Base-by-base conservation (phyloP, 2,797 vertebrate genomes). In the Siniperca scherzeri region DNA sequence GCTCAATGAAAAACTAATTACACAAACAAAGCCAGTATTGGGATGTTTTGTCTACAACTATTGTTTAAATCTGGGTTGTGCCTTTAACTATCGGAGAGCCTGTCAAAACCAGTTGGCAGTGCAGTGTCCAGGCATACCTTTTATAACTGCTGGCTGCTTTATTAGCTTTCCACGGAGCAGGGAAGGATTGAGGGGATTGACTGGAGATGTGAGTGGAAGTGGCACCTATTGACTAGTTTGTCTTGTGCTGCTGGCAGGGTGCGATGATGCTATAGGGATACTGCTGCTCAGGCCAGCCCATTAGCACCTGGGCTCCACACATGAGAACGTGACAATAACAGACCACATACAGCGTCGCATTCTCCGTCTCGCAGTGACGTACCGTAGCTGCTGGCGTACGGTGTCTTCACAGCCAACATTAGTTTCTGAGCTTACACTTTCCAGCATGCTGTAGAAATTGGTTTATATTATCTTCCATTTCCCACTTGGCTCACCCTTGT, bases 91-190 rank as follows among this genome's bases (percentile, higher is more conserved):
- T 82, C 19, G 22, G 72, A 75, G 40, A 70, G 80, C 52, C 80
- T 85, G 87, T 92, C 89, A 80, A 55, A 88, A 76, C 57, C 71
- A 83, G 74, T 85, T 83, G 75, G 76, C 82, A 55, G 72, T 44
- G 82, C 64, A 59, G 70, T 68, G 79, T 87, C 81, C 70, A 77
- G 77, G 22, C 46, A 0, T 44, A 55, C 53, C 70, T 78, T 88
- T 89, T 91, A 89, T 93, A 92, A 93, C 84, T 89, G 66, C 73
- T 52, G 65, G 40, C 74, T 73, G 81, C 91, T 92, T 93, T 92
- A 91, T 93, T 92, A 92, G 90, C 82, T 72, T 48, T 89, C 77
- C 38, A 44, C 78, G 40, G 74, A 87, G 78, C 71, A 62, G 61
- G 59, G 50, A 60, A 65, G 53, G 77, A 90, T 61, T 74, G 70